phyloP scores from a whole-genome alignment of 2,113 vertebrate genomes.

The Pitta sordida region DNA sequence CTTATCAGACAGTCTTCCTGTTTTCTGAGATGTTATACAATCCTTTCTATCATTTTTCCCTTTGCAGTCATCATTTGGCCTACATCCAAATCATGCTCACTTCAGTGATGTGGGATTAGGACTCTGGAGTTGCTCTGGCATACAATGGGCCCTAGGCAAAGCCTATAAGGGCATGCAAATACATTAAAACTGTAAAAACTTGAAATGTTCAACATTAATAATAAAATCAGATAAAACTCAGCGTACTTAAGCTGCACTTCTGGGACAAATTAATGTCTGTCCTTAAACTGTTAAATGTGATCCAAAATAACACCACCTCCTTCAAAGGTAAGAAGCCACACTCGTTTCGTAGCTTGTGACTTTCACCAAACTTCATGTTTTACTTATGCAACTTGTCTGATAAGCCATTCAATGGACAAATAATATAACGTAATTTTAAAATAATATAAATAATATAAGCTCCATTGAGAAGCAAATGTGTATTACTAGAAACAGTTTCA shows the following conservation, averaged over 20 bases:
- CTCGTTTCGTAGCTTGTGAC: rapidly evolving
- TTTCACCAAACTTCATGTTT: background rate
- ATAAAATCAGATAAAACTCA: background rate
- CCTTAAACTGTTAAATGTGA: background rate
- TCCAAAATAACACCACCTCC: background rate
- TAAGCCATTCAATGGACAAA: background rate
- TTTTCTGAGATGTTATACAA: background rate
- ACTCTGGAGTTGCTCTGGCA: background rate
- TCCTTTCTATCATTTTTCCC: background rate
- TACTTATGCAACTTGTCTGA: background rate
- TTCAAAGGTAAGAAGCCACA: background rate
- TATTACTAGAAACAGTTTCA: background rate
- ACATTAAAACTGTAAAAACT: background rate
- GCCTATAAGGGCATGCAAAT: background rate
- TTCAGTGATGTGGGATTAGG: background rate
- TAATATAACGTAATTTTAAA: background rate
- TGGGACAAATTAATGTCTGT: background rate
- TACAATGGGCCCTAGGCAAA: background rate
- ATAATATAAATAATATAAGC: background rate
- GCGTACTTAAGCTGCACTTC: background rate
- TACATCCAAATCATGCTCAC: background rate
- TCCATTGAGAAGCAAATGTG: background rate
- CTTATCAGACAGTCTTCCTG: background rate
- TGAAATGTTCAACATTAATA: background rate
- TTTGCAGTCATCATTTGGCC: background rate